phyloP scores from a whole-genome alignment of 1,140 invertebrate genomes.

The Chymomyza costata region DNA sequence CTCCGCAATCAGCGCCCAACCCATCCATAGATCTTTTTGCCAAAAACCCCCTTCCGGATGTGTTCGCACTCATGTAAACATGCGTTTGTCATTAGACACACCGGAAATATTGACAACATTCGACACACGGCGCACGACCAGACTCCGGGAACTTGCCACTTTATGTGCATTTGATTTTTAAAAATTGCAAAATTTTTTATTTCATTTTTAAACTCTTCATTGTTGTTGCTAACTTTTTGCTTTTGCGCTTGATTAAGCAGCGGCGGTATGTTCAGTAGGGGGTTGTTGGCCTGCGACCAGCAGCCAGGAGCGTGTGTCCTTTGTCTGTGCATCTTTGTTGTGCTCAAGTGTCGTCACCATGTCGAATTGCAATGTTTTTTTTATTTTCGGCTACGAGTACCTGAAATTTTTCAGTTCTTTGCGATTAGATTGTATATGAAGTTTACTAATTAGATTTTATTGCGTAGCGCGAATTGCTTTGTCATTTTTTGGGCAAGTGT shows the following conservation, averaged over 20 bases:
- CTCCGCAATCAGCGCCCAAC: slow-evolving; percentile 39
- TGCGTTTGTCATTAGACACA: slow-evolving; percentile 73
- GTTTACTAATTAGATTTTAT: slow-evolving; percentile 69
- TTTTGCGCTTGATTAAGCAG: slow-evolving; percentile 61
- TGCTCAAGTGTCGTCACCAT: slow-evolving; percentile 65
- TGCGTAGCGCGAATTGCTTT: slow-evolving; percentile 59
- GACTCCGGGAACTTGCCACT: slow-evolving; percentile 34
- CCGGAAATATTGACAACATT: slow-evolving; percentile 68
- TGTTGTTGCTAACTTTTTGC: slow-evolving; percentile 27
- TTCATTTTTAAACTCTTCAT: slow-evolving; percentile 21
- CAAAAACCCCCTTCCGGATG: slow-evolving; percentile 39
- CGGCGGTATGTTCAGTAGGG: slow-evolving; percentile 30
- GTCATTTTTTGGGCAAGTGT: slow-evolving; percentile 50
- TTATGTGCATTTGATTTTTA: slow-evolving; percentile 67
- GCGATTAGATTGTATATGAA: slow-evolving; percentile 19
- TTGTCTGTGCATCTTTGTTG: slow-evolving; percentile 64
- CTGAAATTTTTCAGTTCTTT: slow-evolving; percentile 55
- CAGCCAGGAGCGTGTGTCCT: slow-evolving; percentile 53
- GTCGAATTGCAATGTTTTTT: slow-evolving; percentile 43
- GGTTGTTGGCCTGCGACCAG: slow-evolving; percentile 27
- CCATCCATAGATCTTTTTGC: no score
- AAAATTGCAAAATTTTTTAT: slow-evolving; percentile 51
- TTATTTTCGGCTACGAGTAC: slow-evolving; percentile 53
- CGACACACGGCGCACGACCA: slow-evolving; percentile 59
- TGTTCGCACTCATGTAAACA: slow-evolving; percentile 73